A percentile compares a stretch with the other conserved stretches of the same genome.
These are phyloP conservation scores for Dryococelus australis DNA, from an alignment of 2,888 invertebrate genomes.

Conservation along the genomic window DNA sequence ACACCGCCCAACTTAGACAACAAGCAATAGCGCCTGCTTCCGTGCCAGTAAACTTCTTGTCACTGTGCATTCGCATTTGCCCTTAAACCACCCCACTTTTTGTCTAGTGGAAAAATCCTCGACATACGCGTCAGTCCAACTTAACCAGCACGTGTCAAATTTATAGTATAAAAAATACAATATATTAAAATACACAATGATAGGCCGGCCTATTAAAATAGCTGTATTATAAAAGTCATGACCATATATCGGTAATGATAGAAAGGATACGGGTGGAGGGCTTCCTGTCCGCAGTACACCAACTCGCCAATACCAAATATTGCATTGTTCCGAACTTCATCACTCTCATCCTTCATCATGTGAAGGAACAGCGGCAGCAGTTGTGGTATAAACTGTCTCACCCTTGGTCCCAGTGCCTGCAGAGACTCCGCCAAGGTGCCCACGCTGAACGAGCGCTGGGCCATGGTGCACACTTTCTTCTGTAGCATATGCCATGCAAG, in stretches of 20 bases:
- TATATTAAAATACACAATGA: no score
- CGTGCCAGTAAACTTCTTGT: no score
- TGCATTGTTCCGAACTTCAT: slow-evolving; percentile 79
- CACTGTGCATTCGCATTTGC: no score
- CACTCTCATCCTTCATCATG: slow-evolving; percentile 68
- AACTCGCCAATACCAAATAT: slow-evolving; percentile 80
- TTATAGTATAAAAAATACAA: no score
- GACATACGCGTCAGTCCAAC: no score
- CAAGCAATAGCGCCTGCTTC: no score
- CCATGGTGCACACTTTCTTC: slow-evolving; percentile 70
- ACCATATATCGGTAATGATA: not conserved
- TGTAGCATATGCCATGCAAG: slow-evolving; percentile 52
- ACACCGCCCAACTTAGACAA: no score
- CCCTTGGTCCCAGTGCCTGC: slow-evolving; percentile 65
- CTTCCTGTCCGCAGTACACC: slow-evolving; percentile 70
- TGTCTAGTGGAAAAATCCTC: no score
- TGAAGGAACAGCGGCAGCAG: slow-evolving; percentile 70
- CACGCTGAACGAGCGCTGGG: slow-evolving; percentile 74
- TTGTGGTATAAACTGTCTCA: slow-evolving; percentile 64
- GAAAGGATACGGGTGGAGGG: slow-evolving; percentile 66
- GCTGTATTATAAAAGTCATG: no score
- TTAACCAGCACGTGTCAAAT: no score
- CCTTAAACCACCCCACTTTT: no score
- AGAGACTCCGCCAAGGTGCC: slow-evolving; percentile 79
- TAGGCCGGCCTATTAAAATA: no score